These are phyloP conservation scores for Conger conger DNA, from an alignment of 2,113 vertebrate species.

Conservation along the genomic window DNA sequence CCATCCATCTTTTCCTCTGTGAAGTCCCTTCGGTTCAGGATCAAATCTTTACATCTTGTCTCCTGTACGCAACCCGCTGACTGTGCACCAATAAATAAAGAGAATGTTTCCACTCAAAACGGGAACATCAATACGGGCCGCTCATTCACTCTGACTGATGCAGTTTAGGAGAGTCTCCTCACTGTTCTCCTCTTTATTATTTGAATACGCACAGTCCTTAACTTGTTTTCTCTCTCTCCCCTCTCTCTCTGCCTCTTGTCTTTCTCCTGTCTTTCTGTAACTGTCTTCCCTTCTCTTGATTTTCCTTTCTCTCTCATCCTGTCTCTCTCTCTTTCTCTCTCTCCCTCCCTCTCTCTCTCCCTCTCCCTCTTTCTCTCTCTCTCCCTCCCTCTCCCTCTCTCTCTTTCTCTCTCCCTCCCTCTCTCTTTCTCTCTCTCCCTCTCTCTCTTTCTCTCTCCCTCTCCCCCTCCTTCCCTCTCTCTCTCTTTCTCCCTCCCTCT, in stretches of 20 bases:
- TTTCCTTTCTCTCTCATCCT: not conserved
- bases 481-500: not conserved
- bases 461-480: not conserved
- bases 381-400: not conserved
- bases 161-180: not conserved
- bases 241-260: not conserved
- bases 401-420: not conserved
- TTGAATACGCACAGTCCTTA: not conserved
- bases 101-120: not conserved
- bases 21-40: not conserved
- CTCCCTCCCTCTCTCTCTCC: constrained; percentile 27
- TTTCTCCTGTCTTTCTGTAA: not conserved
- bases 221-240: not conserved
- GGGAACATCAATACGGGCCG: not conserved
- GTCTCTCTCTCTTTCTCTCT: constrained; percentile 5
- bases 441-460: not conserved
- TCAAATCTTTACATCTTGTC: not conserved
- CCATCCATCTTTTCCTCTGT: not conserved
- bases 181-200: not conserved
- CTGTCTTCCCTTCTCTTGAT: not conserved
- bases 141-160: not conserved
- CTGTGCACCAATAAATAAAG: not conserved
- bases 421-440: not conserved
- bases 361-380: not conserved
- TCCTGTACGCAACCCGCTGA: not conserved